A percentile compares a stretch with the other conserved stretches of the same genome.
phyloP scores from a whole-genome alignment of 2,113 vertebrate species.

The Hemibagrus wyckioides region DNA sequence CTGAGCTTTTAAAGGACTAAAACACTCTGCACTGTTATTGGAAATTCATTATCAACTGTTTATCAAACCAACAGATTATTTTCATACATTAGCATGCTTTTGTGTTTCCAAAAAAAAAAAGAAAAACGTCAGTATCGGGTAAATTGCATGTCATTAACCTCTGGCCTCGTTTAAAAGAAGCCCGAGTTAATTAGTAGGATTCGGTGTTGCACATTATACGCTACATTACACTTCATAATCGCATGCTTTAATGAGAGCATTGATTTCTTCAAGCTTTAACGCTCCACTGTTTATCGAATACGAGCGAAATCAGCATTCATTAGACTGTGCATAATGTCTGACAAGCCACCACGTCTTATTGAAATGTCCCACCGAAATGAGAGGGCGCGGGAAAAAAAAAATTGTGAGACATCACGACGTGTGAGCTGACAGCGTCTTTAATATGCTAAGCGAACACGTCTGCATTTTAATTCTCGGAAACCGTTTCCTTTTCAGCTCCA shows the following conservation, averaged over 20 bases:
- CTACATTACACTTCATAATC: constrained; percentile 24
- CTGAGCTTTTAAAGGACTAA: background rate
- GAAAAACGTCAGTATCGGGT: background rate
- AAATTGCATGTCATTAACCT: constrained; percentile 21
- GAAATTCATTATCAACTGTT: background rate
- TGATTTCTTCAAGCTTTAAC: background rate
- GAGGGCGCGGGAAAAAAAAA: no score
- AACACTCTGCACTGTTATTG: background rate
- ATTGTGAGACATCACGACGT: background rate
- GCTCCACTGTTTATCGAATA: background rate
- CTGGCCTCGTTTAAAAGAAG: background rate
- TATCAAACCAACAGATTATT: no score
- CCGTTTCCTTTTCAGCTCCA: background rate
- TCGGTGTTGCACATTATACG: constrained; percentile 22
- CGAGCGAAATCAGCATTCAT: background rate
- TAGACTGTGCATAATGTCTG: background rate
- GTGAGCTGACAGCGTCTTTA: background rate
- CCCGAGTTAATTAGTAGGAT: constrained; percentile 28
- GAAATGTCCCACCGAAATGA: background rate
- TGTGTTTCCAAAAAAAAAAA: no score
- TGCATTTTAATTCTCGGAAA: constrained; percentile 2
- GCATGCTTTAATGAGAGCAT: background rate
- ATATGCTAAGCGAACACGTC: background rate
- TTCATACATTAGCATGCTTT: background rate
- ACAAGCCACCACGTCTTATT: background rate